Evolutionary conservation across 64 coral and sea anemone genomes (phyloP).

Genomic region (Montipora sp.): DNA sequence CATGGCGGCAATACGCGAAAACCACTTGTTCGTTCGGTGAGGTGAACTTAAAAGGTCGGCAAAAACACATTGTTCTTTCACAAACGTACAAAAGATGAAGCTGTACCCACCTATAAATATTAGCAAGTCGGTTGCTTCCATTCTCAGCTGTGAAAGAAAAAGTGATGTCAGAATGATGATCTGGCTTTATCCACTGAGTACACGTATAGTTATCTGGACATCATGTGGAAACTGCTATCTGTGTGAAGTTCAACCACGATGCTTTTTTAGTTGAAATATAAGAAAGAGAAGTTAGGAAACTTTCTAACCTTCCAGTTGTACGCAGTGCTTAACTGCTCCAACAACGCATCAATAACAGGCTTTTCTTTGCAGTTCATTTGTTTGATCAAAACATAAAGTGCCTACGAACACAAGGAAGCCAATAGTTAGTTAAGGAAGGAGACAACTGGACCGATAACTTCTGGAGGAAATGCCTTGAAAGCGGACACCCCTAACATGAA

Average conservation of each 20-base stretch:
- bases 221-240: too few relatives aligned
- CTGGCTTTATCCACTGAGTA: too few relatives aligned
- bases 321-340: slow-evolving; percentile 81
- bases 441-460: background rate
- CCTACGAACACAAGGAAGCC: slow-evolving; percentile 32
- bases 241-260: background rate
- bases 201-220: too few relatives aligned
- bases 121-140: slow-evolving; percentile 92
- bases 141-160: slow-evolving; percentile 62
- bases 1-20: too few relatives aligned
- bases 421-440: background rate
- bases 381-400: slow-evolving; percentile 89
- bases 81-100: too few relatives aligned
- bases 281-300: background rate
- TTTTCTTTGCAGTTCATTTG: slow-evolving; percentile 96
- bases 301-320: slow-evolving; percentile 94
- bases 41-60: too few relatives aligned
- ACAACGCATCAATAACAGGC: slow-evolving; percentile 65
- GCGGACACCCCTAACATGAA: too few relatives aligned
- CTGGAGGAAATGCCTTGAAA: background rate
- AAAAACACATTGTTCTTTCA: too few relatives aligned
- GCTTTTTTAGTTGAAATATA: background rate
- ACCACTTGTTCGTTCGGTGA: too few relatives aligned
- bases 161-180: background rate
- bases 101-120: slow-evolving; percentile 86